phyloP scores from a whole-genome alignment of 2,888 invertebrate genomes.

The Hydrotaea cyrtoneurina region DNA sequence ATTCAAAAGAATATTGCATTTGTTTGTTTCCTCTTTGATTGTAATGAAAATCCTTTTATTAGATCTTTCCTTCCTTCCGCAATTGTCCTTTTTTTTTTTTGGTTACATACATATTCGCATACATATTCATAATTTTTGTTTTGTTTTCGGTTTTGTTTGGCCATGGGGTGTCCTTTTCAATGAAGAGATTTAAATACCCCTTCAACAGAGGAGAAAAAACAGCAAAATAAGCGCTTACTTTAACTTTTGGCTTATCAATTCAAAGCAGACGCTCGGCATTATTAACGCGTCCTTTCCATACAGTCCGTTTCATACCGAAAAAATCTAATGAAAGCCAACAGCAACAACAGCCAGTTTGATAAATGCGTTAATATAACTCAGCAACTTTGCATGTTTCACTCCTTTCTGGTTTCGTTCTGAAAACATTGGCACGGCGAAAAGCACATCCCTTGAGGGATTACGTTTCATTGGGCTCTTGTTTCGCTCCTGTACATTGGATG shows the following conservation, averaged over 20 bases:
- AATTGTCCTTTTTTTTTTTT: not conserved
- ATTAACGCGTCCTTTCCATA: constrained; percentile 39
- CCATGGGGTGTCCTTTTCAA: not conserved
- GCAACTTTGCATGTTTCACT: constrained; percentile 33
- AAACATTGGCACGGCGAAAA: constrained; percentile 2
- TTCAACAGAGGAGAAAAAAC: constrained; percentile 27
- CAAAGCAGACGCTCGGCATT: constrained; percentile 65
- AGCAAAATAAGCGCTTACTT: constrained; percentile 46
- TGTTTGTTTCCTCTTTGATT: constrained; percentile 8
- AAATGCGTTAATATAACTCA: constrained; percentile 53
- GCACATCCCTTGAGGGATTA: constrained; percentile 64
- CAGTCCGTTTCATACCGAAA: not conserved
- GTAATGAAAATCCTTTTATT: constrained; percentile 36
- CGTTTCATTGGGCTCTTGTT: constrained; percentile 52
- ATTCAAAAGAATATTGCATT: constrained; percentile 23
- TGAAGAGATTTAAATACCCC: not conserved
- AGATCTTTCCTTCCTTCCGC: not conserved
- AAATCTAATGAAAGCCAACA: constrained; percentile 54
- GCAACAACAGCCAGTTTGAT: constrained; percentile 46
- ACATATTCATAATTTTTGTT: constrained; percentile 1
- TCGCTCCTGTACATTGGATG: not conserved
- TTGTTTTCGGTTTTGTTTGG: not conserved
- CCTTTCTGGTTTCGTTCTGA: not conserved
- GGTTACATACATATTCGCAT: not conserved
- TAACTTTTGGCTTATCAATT: constrained; percentile 67